Evolutionary conservation across 2,888 invertebrate genomes (phyloP).

Genomic region (Ennomos erosarius): DNA sequence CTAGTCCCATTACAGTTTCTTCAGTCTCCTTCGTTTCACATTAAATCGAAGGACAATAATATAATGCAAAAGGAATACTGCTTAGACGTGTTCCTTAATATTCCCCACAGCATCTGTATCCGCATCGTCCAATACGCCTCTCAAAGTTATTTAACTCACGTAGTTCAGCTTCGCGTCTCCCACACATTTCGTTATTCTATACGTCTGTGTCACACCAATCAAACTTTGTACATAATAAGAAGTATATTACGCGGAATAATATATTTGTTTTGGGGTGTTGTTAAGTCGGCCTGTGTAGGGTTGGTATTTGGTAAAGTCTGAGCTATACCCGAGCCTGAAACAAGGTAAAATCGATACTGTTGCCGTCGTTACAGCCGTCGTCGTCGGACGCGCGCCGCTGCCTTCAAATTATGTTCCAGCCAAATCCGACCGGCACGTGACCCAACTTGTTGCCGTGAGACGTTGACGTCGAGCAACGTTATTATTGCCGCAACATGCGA

Average conservation of each 20-base stretch:
- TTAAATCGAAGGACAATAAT: conserved; percentile 18
- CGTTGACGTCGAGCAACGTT: conserved; percentile 46
- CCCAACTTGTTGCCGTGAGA: conserved; percentile 80
- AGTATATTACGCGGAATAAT: conserved; percentile 40
- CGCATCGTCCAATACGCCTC: conserved; percentile 52
- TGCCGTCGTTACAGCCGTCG: conserved; percentile 65
- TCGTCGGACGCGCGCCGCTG: conserved; percentile 76
- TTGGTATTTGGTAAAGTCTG: conserved; percentile 58
- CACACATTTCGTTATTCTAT: conserved; percentile 45
- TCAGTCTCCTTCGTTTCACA: conserved; percentile 31
- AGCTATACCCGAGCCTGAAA: conserved; percentile 63
- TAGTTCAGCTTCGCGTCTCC: conserved; percentile 45
- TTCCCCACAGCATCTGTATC: conserved; percentile 44
- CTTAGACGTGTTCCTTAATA: conserved; percentile 39
- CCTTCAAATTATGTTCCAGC: conserved; percentile 72
- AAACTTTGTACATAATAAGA: conserved; percentile 39
- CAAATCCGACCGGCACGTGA: conserved; percentile 79
- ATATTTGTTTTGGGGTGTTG: conserved; percentile 47
- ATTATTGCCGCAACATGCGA: conserved; percentile 47
- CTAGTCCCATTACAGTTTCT: conserved; percentile 17
- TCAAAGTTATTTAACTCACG: conserved; percentile 56
- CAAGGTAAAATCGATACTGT: conserved; percentile 77
- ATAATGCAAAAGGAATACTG: conserved; percentile 14
- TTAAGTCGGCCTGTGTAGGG: conserved; percentile 46
- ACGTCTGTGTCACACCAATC: conserved; percentile 45